phyloP scores from a whole-genome alignment of 2,888 invertebrate species.

The Tineola bisselliella region DNA sequence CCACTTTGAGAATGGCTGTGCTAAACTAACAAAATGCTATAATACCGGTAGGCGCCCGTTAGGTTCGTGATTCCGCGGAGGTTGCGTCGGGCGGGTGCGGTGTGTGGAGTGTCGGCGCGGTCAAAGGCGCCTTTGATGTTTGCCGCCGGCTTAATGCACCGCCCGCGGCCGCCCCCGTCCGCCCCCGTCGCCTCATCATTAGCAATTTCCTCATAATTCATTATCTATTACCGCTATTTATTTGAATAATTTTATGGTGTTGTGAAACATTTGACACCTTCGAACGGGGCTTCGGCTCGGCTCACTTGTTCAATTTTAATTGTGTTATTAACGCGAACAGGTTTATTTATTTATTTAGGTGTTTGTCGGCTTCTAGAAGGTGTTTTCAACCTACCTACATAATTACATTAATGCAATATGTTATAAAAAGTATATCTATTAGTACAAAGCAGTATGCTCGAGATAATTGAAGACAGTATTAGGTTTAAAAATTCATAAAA shows the following conservation, averaged over 20 bases:
- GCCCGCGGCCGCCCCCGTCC: slow-evolving; percentile 46
- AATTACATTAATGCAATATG: too few relatives aligned
- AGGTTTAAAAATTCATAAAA: too few relatives aligned
- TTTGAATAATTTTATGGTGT: slow-evolving; percentile 32
- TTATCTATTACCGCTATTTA: slow-evolving; percentile 62
- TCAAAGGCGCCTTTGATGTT: slow-evolving; percentile 67
- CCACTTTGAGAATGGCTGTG: too few relatives aligned
- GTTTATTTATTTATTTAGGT: too few relatives aligned
- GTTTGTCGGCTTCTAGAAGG: too few relatives aligned
- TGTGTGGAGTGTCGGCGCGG: slow-evolving; percentile 64
- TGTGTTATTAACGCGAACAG: too few relatives aligned
- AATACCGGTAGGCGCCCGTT: not conserved
- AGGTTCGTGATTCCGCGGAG: slow-evolving; percentile 9
- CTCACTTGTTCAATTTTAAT: not conserved
- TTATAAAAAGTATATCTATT: too few relatives aligned
- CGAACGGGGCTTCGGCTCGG: not conserved
- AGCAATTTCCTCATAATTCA: slow-evolving; percentile 68
- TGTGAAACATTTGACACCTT: slow-evolving; percentile 8
- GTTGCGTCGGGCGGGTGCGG: slow-evolving; percentile 26
- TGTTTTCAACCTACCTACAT: too few relatives aligned
- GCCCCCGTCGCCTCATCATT: slow-evolving; percentile 47
- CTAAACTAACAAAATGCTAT: too few relatives aligned
- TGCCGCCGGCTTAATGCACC: slow-evolving; percentile 68
- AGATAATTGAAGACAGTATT: too few relatives aligned
- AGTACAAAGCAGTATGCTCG: too few relatives aligned